These are phyloP conservation scores for Clarias laeviceps DNA, from an alignment of 2,797 vertebrate species.

Conservation along the genomic window DNA sequence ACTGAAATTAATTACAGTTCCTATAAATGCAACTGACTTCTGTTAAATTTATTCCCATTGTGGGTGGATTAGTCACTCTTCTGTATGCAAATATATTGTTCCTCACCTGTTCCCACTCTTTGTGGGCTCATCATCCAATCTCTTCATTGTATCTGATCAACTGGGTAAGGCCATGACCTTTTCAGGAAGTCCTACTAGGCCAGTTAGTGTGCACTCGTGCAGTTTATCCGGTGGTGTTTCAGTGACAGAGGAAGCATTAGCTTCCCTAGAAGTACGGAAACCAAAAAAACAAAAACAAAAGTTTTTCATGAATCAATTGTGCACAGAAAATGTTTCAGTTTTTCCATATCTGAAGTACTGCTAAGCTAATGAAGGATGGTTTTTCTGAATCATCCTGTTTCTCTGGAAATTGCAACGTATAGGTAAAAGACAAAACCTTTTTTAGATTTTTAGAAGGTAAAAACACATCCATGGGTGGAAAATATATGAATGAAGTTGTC, in stretches of 20 bases:
- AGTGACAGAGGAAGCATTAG: neutral
- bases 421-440: neutral
- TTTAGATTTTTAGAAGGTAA: neutral
- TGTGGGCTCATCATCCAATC: constrained; percentile 45
- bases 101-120: constrained; percentile 48
- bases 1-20: neutral
- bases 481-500: neutral
- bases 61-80: neutral
- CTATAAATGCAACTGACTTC: neutral
- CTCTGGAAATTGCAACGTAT: neutral
- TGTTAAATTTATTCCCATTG: neutral
- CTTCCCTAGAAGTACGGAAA: neutral
- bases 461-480: neutral
- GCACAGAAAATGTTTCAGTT: neutral
- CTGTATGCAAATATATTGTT: neutral
- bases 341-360: neutral
- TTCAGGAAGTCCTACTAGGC: constrained; percentile 17
- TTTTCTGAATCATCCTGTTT: constrained; percentile 12
- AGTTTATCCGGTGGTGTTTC: constrained; percentile 18
- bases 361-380: neutral
- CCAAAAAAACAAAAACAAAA: neutral
- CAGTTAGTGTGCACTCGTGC: neutral
- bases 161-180: constrained; percentile 5
- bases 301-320: neutral
- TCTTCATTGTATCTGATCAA: constrained; percentile 46